A percentile compares a stretch with the other conserved stretches of the same genome.
Conservation (phyloP, 1,140 invertebrate genomes). For the Leptinotarsa lineolata region DNA sequence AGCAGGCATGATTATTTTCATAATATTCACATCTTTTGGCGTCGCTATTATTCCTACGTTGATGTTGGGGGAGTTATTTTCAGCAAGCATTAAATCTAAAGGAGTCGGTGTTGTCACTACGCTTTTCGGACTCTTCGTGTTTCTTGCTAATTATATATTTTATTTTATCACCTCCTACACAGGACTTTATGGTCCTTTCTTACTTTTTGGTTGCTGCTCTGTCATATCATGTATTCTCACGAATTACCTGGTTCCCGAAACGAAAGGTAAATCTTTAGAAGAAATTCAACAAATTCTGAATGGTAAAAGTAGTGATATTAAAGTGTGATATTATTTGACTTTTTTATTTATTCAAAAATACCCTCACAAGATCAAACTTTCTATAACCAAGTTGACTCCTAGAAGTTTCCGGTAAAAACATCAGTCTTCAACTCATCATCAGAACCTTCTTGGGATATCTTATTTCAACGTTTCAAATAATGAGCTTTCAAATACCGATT, state of each 20-base stretch:
- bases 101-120: slow-evolving; percentile 38
- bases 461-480: no score
- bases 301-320: background rate
- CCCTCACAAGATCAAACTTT: no score
- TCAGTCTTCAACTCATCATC: no score
- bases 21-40: slow-evolving; percentile 42
- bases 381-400: no score
- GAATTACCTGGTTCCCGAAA: slow-evolving; percentile 85
- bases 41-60: slow-evolving; percentile 43
- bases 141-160: slow-evolving; percentile 53
- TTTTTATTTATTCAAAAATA: no score
- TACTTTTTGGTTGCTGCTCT: slow-evolving; percentile 77
- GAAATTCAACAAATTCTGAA: slow-evolving; percentile 72
- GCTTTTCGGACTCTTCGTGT: slow-evolving; percentile 32
- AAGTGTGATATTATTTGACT: no score
- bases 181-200: slow-evolving; percentile 74
- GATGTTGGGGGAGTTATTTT: slow-evolving; percentile 49
- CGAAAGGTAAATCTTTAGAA: slow-evolving; percentile 83
- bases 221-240: slow-evolving; percentile 75
- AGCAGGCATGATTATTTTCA: slow-evolving; percentile 41
- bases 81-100: slow-evolving; percentile 44
- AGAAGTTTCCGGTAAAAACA: no score
- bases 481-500: no score
- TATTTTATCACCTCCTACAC: slow-evolving; percentile 58
- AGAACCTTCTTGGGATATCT: no score